Evolutionary conservation across 2,113 vertebrate species (phyloP), one percentile per base, ranked within the genome.

Genomic region (Gallinago jamesoni): DNA sequence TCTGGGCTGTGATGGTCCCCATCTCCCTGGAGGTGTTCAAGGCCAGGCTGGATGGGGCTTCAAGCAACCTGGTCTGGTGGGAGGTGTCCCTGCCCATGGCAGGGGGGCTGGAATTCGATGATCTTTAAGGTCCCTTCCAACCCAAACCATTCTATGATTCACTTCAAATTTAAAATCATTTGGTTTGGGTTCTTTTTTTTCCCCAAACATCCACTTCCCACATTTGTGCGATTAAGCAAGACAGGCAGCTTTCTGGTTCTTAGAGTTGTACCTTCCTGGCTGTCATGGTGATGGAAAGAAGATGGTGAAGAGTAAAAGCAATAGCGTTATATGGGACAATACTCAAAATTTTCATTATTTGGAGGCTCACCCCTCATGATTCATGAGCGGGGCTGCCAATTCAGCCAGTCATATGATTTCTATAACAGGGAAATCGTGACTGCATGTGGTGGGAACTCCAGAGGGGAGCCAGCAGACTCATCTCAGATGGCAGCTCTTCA

Each of bases 181-280:
- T 56, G 21, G 5, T 9, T 57, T n/a, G 12, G 33, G 31, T 3
- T 18, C 37, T 10, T 8, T 14, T 2, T 2, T 9, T 1, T 2
- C 7, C 52, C 28, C 12, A 2, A 33, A 6, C 28, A 67, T 9
- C 25, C 52, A 16, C 18, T 72, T 82, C 19, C 27, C 10, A 13
- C 22, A n/a, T 68, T 41, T 16, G 4, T 3, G 4, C 18, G 27
- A 84, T 53, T 8, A 59, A 27, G 53, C 14, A 37, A 85, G 94
- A 90, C 59, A 55, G 45, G 50, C 48, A 45, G n/a, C 47, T 93
- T 37, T 82, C 87, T 66, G 63, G 10, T 1, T 50, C 69, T 66
- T 4, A 55, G 80, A 37, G 48, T 3, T 39, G 35, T 21, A 67
- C 33, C 50, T 47, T 41, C 48, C 50, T n/a, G 56, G 37, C 55